phyloP scores from a whole-genome alignment of 2,888 invertebrate genomes.

The Crossocerus cetratus region DNA sequence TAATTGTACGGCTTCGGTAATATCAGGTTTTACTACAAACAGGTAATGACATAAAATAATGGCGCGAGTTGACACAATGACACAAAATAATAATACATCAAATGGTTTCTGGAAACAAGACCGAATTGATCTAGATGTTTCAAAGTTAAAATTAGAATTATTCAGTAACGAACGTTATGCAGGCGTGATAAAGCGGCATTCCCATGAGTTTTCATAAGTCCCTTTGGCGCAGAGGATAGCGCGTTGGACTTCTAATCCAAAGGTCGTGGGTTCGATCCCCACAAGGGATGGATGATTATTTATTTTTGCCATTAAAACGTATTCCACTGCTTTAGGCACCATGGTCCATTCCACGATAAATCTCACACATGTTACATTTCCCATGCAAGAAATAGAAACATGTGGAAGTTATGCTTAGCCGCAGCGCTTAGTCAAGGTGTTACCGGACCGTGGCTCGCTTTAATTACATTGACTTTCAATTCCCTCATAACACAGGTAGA shows the following conservation, averaged over 20 bases:
- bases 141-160: background rate
- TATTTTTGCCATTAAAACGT: slow-evolving; percentile 13
- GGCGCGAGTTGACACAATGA: no score
- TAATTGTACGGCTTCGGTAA: no score
- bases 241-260: slow-evolving; percentile 76
- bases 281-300: slow-evolving; percentile 72
- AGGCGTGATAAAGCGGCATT: background rate
- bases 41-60: no score
- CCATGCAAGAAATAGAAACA: slow-evolving; percentile 55
- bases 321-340: no score
- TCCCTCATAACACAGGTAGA: slow-evolving; percentile 61
- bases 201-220: slow-evolving; percentile 52
- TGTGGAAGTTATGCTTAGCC: slow-evolving; percentile 64
- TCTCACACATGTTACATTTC: no score
- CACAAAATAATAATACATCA: no score
- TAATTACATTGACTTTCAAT: slow-evolving; percentile 64
- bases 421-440: slow-evolving; percentile 65
- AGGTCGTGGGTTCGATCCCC: slow-evolving; percentile 76
- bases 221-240: slow-evolving; percentile 77
- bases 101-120: no score
- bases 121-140: no score
- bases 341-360: no score
- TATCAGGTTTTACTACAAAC: no score
- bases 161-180: no score
- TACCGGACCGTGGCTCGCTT: slow-evolving; percentile 68